Evolutionary conservation across 1,140 invertebrate genomes (phyloP).

Genomic region (Heterodera schachtii): DNA sequence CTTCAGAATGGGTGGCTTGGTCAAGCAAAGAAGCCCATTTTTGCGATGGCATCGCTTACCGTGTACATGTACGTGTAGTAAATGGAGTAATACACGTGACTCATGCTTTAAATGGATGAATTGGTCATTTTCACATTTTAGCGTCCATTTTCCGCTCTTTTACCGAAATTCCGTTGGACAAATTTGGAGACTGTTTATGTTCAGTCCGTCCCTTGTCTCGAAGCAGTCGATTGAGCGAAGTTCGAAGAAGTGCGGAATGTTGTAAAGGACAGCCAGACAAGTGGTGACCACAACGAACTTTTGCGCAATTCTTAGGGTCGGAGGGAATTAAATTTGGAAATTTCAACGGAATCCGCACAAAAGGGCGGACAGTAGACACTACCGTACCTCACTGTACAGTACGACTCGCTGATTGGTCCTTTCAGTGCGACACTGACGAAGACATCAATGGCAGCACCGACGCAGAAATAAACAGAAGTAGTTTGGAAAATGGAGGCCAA

Average conservation of each 20-base stretch:
- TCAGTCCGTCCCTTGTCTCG: slow-evolving; percentile 19
- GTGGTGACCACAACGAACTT: slow-evolving; percentile 53
- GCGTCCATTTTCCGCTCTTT: neutral
- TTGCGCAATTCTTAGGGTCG: slow-evolving; percentile 50
- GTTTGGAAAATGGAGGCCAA: slow-evolving; percentile 65
- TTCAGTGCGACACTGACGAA: slow-evolving; percentile 62
- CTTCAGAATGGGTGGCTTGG: slow-evolving; percentile 28
- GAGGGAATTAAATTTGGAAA: neutral
- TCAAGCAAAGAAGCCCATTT: too few species aligned
- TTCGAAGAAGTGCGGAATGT: slow-evolving; percentile 64
- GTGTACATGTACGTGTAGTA: slow-evolving; percentile 61
- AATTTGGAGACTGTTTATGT: slow-evolving; percentile 50
- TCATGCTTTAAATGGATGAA: slow-evolving; percentile 32
- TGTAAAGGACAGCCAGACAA: slow-evolving; percentile 57
- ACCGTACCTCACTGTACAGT: slow-evolving; percentile 59
- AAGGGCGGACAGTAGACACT: neutral
- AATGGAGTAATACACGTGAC: slow-evolving; percentile 61
- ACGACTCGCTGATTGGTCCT: slow-evolving; percentile 48
- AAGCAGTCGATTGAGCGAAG: slow-evolving; percentile 49
- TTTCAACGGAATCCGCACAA: too few species aligned
- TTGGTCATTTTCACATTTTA: neutral
- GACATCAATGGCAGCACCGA: slow-evolving; percentile 62
- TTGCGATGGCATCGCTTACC: neutral
- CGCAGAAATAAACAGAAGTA: slow-evolving; percentile 65
- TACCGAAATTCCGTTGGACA: slow-evolving; percentile 55